phyloP scores from a whole-genome alignment of 2,113 vertebrate genomes.

The Potamarius usumacintae region DNA sequence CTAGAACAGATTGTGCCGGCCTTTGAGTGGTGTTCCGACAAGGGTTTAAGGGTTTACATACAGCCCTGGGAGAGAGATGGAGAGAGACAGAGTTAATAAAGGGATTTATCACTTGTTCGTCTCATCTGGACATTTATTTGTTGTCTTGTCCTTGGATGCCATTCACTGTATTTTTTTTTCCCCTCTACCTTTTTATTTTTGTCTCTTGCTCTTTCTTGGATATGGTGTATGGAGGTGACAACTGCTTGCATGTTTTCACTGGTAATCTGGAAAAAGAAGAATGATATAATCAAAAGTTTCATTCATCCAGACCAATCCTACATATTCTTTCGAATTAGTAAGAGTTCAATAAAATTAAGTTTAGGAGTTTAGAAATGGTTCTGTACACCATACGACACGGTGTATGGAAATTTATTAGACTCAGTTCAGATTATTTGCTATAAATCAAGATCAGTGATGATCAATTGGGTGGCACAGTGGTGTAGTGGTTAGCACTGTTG shows the following conservation, averaged over 20 bases:
- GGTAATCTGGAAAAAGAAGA: not conserved
- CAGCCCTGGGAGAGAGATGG: constrained; percentile 58
- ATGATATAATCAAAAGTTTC: not conserved
- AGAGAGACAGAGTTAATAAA: constrained; percentile 52
- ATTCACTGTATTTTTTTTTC: constrained; percentile 24
- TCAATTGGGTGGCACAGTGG: too few species aligned
- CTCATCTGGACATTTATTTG: constrained; percentile 51
- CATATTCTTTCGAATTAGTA: not conserved
- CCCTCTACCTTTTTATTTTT: not conserved
- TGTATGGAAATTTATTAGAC: not conserved
- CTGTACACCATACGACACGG: not conserved
- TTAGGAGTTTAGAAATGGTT: not conserved
- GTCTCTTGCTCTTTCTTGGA: not conserved
- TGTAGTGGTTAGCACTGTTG: too few species aligned
- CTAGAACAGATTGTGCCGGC: constrained; percentile 77
- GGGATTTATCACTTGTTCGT: constrained; percentile 51
- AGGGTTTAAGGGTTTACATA: constrained; percentile 76
- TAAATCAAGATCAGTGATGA: too few species aligned
- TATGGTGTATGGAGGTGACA: constrained; percentile 32
- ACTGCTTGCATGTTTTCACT: constrained; percentile 19
- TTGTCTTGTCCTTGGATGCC: constrained; percentile 43
- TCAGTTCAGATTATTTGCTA: not conserved
- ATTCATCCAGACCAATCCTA: not conserved
- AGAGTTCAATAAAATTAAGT: not conserved
- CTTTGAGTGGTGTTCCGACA: constrained; percentile 72